A percentile compares a stretch with the other conserved stretches of the same genome.
Evolutionary conservation across 2,888 invertebrate genomes (phyloP).

Genomic region (Tryphoninae sp.): DNA sequence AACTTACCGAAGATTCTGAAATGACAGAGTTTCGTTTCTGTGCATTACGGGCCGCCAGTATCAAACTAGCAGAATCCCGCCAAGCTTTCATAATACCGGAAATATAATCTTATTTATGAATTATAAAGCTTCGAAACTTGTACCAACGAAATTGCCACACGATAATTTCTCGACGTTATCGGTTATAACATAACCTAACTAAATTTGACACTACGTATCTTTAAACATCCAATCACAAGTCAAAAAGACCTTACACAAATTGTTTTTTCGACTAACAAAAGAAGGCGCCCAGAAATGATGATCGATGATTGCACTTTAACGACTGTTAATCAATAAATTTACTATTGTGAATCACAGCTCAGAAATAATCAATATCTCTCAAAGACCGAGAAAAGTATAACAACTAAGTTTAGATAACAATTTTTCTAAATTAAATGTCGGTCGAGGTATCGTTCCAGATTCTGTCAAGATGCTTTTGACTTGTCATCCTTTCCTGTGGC

Average conservation of each 20-base stretch:
- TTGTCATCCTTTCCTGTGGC: conserved; percentile 81
- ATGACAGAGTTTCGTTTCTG: conserved; percentile 61
- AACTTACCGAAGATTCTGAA: conserved; percentile 64
- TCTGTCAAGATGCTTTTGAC: conserved; percentile 28
- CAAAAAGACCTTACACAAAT: background rate
- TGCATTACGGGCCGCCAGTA: conserved; percentile 82
- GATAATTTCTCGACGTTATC: background rate
- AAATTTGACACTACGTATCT: background rate
- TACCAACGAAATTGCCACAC: background rate
- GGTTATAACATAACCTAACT: conserved; percentile 2
- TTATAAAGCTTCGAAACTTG: background rate
- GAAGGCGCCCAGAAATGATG: background rate
- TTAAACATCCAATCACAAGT: background rate
- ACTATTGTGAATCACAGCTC: background rate
- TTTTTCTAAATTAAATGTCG: background rate
- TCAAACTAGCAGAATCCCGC: conserved; percentile 86
- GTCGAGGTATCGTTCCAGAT: background rate
- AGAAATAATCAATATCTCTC: no score
- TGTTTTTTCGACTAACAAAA: background rate
- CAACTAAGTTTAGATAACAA: no score
- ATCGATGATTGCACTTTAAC: background rate
- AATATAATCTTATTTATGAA: background rate
- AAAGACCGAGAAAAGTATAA: no score
- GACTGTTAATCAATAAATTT: background rate
- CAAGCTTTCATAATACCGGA: conserved; percentile 82